Evolutionary conservation across 2,888 invertebrate genomes (phyloP).

Genomic region (Dione vanillae): DNA sequence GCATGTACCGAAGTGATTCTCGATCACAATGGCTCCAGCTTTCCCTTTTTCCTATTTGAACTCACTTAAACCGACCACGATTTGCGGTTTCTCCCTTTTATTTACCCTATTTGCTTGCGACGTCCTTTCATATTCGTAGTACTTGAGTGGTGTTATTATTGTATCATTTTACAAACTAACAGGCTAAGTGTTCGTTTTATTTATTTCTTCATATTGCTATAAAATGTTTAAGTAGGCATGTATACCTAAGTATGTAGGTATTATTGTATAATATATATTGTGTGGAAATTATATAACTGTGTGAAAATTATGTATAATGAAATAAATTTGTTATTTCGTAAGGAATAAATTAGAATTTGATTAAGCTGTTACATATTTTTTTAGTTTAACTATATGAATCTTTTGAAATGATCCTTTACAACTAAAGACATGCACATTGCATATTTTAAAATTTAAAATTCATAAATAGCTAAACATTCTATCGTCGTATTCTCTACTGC

Average conservation of each 20-base stretch:
- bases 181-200: conserved; percentile 15
- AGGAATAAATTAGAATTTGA: too few species aligned
- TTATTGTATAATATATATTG: too few species aligned
- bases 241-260: too few species aligned
- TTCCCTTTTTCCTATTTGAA: conserved; percentile 78
- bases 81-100: conserved; percentile 64
- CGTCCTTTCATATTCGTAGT: conserved; percentile 55
- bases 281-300: too few species aligned
- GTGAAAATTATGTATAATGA: too few species aligned
- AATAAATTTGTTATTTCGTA: too few species aligned
- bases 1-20: conserved; percentile 65
- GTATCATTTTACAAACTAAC: conserved; percentile 53
- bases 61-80: conserved; percentile 72
- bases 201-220: neutral
- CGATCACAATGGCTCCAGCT: conserved; percentile 65
- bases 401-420: too few species aligned
- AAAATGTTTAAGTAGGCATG: conserved; percentile 1
- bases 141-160: conserved; percentile 51
- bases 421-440: too few species aligned
- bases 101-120: conserved; percentile 66
- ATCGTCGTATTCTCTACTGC: neutral
- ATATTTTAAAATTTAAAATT: too few species aligned
- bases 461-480: too few species aligned
- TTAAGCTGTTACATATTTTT: too few species aligned
- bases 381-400: too few species aligned